phyloP scores from a whole-genome alignment of 1,140 invertebrate genomes.

The Belonocnema kinseyi region DNA sequence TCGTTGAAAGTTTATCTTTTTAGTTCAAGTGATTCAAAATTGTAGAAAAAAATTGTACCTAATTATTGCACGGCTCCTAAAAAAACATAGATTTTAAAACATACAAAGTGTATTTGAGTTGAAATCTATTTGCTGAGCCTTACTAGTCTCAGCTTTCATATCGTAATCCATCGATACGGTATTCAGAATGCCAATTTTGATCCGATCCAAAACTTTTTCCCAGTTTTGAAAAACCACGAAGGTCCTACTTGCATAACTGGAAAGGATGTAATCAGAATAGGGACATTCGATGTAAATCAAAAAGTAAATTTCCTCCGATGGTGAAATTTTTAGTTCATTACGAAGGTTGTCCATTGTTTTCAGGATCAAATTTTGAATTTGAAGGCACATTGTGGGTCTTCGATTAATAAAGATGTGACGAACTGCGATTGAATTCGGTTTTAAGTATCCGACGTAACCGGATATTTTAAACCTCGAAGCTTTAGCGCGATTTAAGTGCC shows the following conservation, averaged over 20 bases:
- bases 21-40: no score
- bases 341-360: constrained; percentile 32
- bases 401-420: constrained; percentile 57
- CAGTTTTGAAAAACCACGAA: constrained; percentile 43
- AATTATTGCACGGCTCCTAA: no score
- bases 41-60: no score
- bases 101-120: constrained; percentile 16
- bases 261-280: constrained; percentile 44
- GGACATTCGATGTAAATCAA: constrained; percentile 53
- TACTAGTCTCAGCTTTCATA: constrained; percentile 1
- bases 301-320: constrained; percentile 46
- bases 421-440: constrained; percentile 32
- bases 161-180: constrained; percentile 37
- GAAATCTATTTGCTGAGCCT: not conserved
- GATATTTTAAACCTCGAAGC: constrained; percentile 36
- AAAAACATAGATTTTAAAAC: not conserved
- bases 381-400: constrained; percentile 46
- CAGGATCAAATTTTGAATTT: constrained; percentile 48
- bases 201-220: constrained; percentile 37
- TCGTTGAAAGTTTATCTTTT: no score
- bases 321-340: constrained; percentile 18
- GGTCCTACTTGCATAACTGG: constrained; percentile 31
- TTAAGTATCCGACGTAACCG: constrained; percentile 53
- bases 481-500: constrained; percentile 40
- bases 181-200: constrained; percentile 43